phyloP scores from a whole-genome alignment of 1,140 invertebrate species.

The Danaus plexippus region DNA sequence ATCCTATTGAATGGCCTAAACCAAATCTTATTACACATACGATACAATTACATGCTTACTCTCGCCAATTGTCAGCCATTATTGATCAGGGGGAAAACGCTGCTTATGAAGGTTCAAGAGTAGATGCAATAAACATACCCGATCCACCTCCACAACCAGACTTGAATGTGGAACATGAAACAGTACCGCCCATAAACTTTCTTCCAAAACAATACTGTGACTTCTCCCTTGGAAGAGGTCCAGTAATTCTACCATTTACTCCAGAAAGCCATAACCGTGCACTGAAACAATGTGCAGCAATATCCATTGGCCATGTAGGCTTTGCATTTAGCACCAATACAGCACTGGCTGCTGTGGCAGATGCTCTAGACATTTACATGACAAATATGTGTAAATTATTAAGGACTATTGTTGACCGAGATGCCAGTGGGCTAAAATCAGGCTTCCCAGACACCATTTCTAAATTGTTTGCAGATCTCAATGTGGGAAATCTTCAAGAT shows the following conservation, averaged over 20 bases:
- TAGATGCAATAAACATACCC: slow-evolving; percentile 50
- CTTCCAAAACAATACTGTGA: slow-evolving; percentile 59
- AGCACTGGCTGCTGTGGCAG: slow-evolving; percentile 56
- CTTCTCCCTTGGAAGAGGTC: slow-evolving; percentile 60
- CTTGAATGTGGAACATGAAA: slow-evolving; percentile 45
- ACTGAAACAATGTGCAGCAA: slow-evolving; percentile 61
- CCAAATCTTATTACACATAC: slow-evolving; percentile 60
- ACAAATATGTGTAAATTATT: slow-evolving; percentile 62
- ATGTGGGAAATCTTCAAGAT: slow-evolving; percentile 59
- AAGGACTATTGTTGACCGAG: slow-evolving; percentile 58
- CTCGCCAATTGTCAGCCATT: slow-evolving; percentile 45
- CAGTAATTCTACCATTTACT: slow-evolving; percentile 52
- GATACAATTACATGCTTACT: slow-evolving; percentile 52
- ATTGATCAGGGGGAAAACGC: slow-evolving; percentile 53
- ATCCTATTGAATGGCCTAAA: slow-evolving; percentile 57
- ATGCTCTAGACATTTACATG: slow-evolving; percentile 60
- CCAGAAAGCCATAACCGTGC: slow-evolving; percentile 61
- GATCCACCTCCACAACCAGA: slow-evolving; percentile 41
- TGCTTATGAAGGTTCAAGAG: slow-evolving; percentile 42
- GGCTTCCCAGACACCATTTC: slow-evolving; percentile 65
- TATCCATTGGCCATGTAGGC: slow-evolving; percentile 59
- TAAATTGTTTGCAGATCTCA: slow-evolving; percentile 65
- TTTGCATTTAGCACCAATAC: slow-evolving; percentile 51
- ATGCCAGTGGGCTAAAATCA: slow-evolving; percentile 53
- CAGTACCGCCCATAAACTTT: slow-evolving; percentile 50